Evolutionary conservation across 2,113 vertebrate species (phyloP).

Genomic region (Callorhinus ursinus): DNA sequence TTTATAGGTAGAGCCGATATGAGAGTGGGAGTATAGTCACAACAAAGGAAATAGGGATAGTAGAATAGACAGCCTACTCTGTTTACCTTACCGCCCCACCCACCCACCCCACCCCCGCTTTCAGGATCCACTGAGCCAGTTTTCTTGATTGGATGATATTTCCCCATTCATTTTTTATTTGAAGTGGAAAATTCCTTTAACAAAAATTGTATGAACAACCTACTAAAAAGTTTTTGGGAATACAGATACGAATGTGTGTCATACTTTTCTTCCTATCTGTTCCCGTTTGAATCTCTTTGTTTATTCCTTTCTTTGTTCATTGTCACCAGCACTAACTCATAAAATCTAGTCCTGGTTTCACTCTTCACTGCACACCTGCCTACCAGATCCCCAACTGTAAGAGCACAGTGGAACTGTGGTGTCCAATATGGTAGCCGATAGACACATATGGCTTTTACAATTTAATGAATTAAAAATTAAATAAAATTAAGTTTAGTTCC

Average conservation of each 20-base stretch:
- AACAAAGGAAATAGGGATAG: neutral
- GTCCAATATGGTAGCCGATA: neutral
- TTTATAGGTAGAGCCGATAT: neutral
- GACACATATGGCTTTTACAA: neutral
- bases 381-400: neutral
- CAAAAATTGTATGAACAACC: neutral
- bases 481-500: neutral
- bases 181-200: neutral
- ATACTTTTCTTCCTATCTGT: neutral
- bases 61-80: neutral
- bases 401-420: rapidly evolving
- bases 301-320: neutral
- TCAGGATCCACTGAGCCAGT: neutral
- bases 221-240: neutral
- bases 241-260: neutral
- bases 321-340: neutral
- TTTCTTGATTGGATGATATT: neutral
- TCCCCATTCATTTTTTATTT: neutral
- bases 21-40: neutral
- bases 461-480: neutral
- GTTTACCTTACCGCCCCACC: neutral
- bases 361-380: neutral
- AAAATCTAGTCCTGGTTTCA: neutral
- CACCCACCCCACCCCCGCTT: neutral
- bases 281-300: neutral